Percentiles rank a stretch among this genome's conserved stretches.
phyloP scores from a whole-genome alignment of 1,140 invertebrate genomes.

The Drosophila gunungcola region DNA sequence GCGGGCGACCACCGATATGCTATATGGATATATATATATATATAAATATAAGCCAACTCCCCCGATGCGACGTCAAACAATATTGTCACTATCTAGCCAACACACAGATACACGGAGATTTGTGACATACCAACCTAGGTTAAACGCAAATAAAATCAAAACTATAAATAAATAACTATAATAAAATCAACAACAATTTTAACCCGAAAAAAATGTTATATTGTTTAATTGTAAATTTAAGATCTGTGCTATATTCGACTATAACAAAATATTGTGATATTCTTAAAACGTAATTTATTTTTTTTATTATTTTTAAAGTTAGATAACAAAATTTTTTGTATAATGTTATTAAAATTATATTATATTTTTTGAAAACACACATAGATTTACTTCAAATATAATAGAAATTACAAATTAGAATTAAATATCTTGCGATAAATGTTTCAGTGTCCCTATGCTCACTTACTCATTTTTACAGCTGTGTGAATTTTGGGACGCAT shows the following conservation, averaged over 20 bases:
- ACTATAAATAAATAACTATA: too few relatives aligned
- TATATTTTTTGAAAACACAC: too few relatives aligned
- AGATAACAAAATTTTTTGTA: too few relatives aligned
- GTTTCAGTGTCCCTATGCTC: neutral
- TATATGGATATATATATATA: neutral
- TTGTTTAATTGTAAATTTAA: too few relatives aligned
- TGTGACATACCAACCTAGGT: neutral
- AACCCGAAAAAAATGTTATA: too few relatives aligned
- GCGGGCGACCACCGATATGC: neutral
- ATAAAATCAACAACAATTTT: too few relatives aligned
- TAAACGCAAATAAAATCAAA: neutral
- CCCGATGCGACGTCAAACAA: slow-evolving; percentile 10
- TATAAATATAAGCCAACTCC: neutral
- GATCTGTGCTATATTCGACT: too few relatives aligned
- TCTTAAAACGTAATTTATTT: too few relatives aligned
- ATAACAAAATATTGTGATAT: too few relatives aligned
- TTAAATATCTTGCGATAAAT: neutral
- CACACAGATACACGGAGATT: neutral
- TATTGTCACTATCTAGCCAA: slow-evolving; percentile 12
- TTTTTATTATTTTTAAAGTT: too few relatives aligned
- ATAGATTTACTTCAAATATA: too few relatives aligned
- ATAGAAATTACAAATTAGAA: neutral
- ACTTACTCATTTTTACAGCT: slow-evolving; percentile 14
- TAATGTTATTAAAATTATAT: too few relatives aligned
- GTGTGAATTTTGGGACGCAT: slow-evolving; percentile 29